Evolutionary conservation across 2,888 invertebrate genomes (phyloP).

Genomic region (Coenonympha arcania): DNA sequence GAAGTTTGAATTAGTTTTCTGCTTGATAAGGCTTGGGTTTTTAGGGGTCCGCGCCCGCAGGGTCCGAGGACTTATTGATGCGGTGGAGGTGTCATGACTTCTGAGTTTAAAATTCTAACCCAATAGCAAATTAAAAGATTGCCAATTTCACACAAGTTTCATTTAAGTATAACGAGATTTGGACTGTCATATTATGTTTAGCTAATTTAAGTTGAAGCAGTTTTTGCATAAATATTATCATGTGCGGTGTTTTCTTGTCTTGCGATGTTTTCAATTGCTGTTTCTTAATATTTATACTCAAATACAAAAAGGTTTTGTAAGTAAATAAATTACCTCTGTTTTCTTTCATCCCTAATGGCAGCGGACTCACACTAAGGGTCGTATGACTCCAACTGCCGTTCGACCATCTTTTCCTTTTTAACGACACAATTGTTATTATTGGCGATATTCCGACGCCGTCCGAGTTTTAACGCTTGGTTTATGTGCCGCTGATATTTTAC

Average conservation of each 20-base stretch:
- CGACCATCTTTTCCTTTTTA: conserved; percentile 36
- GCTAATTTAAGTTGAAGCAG: no score
- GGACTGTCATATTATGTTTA: no score
- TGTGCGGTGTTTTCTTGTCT: no score
- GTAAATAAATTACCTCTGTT: not conserved
- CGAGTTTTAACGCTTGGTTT: conserved; percentile 34
- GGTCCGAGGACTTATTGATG: not conserved
- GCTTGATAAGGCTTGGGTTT: conserved; percentile 51
- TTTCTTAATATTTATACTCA: no score
- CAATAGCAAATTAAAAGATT: no score
- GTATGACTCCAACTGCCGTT: not conserved
- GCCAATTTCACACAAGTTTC: no score
- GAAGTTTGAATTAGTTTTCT: conserved; percentile 68
- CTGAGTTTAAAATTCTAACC: no score
- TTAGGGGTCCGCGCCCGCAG: conserved; percentile 15
- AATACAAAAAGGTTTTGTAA: not conserved
- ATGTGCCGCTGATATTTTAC: conserved; percentile 12
- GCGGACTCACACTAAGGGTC: no score
- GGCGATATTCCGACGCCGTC: conserved; percentile 42
- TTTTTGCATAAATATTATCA: no score
- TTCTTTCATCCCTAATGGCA: not conserved
- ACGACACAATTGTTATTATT: conserved; percentile 47
- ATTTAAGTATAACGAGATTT: no score
- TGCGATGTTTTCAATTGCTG: no score
- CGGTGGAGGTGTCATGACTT: not conserved